Evolutionary conservation across 2,797 vertebrate species (phyloP), one percentile per base, ranked within the genome.

Genomic region (Propithecus perrieri): DNA sequence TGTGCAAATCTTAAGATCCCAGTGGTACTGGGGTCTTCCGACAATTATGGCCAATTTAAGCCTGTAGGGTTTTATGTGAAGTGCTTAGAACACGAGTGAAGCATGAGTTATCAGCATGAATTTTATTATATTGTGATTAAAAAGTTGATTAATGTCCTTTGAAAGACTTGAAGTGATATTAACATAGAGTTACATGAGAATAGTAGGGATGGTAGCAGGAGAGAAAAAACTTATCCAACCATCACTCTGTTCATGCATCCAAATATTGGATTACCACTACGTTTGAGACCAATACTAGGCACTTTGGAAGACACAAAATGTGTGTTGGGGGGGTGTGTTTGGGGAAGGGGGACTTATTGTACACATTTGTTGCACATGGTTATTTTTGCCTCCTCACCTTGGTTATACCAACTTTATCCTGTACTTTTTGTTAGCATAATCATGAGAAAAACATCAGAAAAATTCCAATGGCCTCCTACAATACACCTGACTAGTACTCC

Each of bases 381-480:
- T 94, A 92, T 92, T 85, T 48, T 88, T 59, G 20, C 55, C 43
- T 78, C 48, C n/a, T 96, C 38, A 33, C 4, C 67, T 80, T 88
- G 26, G 55, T 81, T 76, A 59, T 63, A 18, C 33, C 80, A 72
- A 48, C 74, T 81, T 86, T 78, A 92, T 63, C 24, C 48, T 84
- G 24, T 91, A 69, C 20, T 85, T 86, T 83, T 89, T 89, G 53
- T 94, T 85, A 83, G 20, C 43, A 41, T 96, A 84, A 59, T n/a
- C 18, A 33, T 35, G 48, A 46, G 7, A 57, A 83, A 97, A 85
- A 30, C 2, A n/a, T 69, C 75, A 88, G 75, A 86, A 65, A 63
- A 88, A 72, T 69, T 83, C 24, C 71, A 72, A 13, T 43, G 61
- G 22, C 7, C 69, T 33, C 26, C 55, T 94, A 46, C 57, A 63